Evolutionary conservation across 2,888 invertebrate genomes (phyloP).

Genomic region (Rhaphigaster nebulosa): DNA sequence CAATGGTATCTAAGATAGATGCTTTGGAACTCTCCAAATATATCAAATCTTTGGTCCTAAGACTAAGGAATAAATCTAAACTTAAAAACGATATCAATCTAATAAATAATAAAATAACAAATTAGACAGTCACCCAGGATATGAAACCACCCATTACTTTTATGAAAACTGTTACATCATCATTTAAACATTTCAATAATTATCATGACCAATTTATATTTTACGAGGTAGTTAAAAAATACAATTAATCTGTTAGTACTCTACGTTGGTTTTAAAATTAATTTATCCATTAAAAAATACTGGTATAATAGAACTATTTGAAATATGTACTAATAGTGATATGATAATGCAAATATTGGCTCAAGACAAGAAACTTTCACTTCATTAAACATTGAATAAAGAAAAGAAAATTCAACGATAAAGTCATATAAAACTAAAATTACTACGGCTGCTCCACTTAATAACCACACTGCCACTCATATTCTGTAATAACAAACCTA

Average conservation of each 20-base stretch:
- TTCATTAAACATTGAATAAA: background rate
- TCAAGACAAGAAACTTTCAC: background rate
- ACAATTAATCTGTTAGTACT: background rate
- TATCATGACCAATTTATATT: background rate
- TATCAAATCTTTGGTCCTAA: conserved; percentile 22
- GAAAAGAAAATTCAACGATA: background rate
- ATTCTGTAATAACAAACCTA: background rate
- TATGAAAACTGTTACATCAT: background rate
- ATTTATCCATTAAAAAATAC: background rate
- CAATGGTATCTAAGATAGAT: background rate
- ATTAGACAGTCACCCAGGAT: background rate
- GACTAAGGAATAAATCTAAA: background rate
- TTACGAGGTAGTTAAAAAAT: conserved; percentile 19
- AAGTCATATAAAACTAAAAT: background rate
- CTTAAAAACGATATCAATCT: background rate
- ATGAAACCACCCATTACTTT: background rate
- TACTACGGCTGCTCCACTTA: background rate
- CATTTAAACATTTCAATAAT: background rate
- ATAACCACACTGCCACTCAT: background rate
- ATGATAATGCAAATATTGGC: background rate
- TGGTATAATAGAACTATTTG: background rate
- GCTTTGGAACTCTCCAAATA: background rate
- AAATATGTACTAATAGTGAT: background rate
- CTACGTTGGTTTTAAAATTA: background rate
- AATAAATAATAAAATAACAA: background rate